Conservation (phyloP, 2,113 vertebrate genomes). For the Nothobranchius furzeri region DNA sequence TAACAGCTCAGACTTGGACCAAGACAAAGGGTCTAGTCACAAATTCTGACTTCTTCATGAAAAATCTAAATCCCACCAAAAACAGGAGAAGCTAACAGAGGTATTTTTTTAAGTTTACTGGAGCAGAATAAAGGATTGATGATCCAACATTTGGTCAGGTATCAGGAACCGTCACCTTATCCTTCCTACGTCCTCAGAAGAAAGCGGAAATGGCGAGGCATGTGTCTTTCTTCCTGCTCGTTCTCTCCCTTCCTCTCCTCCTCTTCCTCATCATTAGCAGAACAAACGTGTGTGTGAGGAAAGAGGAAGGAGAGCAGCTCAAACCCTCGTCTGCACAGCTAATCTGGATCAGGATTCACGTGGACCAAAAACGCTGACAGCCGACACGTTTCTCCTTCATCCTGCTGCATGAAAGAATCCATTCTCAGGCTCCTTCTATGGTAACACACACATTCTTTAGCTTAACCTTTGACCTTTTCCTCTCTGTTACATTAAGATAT, state of each 20-base stretch:
- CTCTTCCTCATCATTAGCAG: slow-evolving; percentile 63
- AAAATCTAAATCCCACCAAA: too few relatives aligned
- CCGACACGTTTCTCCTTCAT: slow-evolving; percentile 17
- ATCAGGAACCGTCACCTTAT: slow-evolving; percentile 11
- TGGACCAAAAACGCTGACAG: slow-evolving; percentile 39
- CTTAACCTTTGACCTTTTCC: slow-evolving; percentile 1
- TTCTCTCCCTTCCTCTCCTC: slow-evolving; percentile 34
- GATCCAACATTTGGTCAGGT: background rate
- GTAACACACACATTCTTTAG: slow-evolving; percentile 48
- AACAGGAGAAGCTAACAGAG: too few relatives aligned
- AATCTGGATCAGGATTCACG: slow-evolving; percentile 59
- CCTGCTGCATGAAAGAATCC: slow-evolving; percentile 54
- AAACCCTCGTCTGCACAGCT: slow-evolving; percentile 45
- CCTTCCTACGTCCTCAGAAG: slow-evolving; percentile 29
- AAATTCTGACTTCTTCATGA: too few relatives aligned
- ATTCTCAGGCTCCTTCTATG: slow-evolving; percentile 30
- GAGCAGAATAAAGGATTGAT: too few relatives aligned
- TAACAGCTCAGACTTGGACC: background rate
- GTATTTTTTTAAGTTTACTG: background rate
- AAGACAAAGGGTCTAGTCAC: too few relatives aligned
- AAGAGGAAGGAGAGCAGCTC: slow-evolving; percentile 50
- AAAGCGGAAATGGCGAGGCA: slow-evolving; percentile 29
- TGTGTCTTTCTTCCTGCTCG: slow-evolving; percentile 42
- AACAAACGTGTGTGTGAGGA: slow-evolving; percentile 63
- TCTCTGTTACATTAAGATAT: background rate